Conservation (phyloP, 2,888 invertebrate genomes). For the Luperina nickerlii region DNA sequence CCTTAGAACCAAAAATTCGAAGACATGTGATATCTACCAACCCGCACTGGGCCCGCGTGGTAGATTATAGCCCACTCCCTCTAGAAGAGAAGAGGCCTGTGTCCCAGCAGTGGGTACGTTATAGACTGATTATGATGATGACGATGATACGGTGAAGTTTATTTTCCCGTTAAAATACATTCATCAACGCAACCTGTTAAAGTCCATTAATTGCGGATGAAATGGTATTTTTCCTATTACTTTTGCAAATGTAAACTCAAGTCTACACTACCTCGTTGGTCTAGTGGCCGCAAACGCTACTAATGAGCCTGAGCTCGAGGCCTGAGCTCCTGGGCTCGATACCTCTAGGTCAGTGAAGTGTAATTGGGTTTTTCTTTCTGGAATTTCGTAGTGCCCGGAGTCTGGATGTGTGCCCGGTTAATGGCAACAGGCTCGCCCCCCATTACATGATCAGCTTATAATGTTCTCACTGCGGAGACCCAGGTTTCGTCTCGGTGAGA, state of each 20-base stretch:
- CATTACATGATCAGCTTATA: too few relatives aligned
- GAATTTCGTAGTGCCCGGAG: too few relatives aligned
- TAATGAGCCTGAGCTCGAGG: too few relatives aligned
- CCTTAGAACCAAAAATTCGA: not conserved
- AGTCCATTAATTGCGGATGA: not conserved
- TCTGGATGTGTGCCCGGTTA: too few relatives aligned
- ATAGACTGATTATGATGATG: too few relatives aligned
- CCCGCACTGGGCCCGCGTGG: too few relatives aligned
- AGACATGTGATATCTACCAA: too few relatives aligned
- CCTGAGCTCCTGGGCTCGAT: not conserved
- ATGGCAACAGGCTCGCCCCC: too few relatives aligned
- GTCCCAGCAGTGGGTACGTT: not conserved
- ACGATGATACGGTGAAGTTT: not conserved
- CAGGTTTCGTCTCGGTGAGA: too few relatives aligned
- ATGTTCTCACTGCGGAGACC: too few relatives aligned
- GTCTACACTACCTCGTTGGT: not conserved
- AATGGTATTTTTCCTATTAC: not conserved
- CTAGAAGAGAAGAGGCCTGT: not conserved
- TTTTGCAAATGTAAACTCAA: not conserved
- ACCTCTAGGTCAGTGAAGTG: not conserved
- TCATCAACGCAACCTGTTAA: not conserved
- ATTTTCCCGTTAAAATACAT: not conserved
- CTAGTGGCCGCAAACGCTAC: not conserved
- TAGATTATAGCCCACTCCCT: not conserved
- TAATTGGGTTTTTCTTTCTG: too few relatives aligned